Evolutionary conservation across 2,797 vertebrate genomes (phyloP).

Genomic region (Sus cebifrons): DNA sequence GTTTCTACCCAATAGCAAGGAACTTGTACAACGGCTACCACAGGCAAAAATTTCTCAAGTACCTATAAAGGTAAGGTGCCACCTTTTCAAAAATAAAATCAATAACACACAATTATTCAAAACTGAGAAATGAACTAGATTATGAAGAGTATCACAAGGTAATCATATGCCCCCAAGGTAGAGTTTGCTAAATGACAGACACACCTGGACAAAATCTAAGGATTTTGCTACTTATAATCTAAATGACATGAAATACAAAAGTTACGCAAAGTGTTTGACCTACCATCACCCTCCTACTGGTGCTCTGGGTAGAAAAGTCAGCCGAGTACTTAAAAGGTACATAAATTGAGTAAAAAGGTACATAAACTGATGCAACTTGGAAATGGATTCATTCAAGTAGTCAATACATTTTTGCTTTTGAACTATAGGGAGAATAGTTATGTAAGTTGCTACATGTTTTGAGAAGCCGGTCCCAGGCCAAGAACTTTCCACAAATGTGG

Average conservation of each 20-base stretch:
- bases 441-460: not conserved
- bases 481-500: not conserved
- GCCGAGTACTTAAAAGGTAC: not conserved
- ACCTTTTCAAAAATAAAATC: conserved; percentile 18
- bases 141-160: not conserved
- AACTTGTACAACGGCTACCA: conserved; percentile 6
- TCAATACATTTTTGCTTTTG: conserved; percentile 15
- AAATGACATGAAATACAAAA: conserved; percentile 7
- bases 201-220: not conserved
- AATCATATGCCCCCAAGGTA: not conserved
- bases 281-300: not conserved
- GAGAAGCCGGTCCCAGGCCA: not conserved
- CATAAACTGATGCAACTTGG: not conserved
- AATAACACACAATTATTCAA: conserved; percentile 8
- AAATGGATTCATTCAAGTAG: not conserved
- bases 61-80: not conserved
- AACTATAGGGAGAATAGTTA: not conserved
- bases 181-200: not conserved
- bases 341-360: not conserved
- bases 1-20: not conserved
- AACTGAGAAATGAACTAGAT: conserved; percentile 17
- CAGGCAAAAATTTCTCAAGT: not conserved
- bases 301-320: not conserved
- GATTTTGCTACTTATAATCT: not conserved
- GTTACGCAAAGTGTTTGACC: not conserved